A percentile compares a stretch with the other conserved stretches of the same genome.
phyloP scores from a whole-genome alignment of 2,113 vertebrate species.

The Melanostigma gelatinosum region DNA sequence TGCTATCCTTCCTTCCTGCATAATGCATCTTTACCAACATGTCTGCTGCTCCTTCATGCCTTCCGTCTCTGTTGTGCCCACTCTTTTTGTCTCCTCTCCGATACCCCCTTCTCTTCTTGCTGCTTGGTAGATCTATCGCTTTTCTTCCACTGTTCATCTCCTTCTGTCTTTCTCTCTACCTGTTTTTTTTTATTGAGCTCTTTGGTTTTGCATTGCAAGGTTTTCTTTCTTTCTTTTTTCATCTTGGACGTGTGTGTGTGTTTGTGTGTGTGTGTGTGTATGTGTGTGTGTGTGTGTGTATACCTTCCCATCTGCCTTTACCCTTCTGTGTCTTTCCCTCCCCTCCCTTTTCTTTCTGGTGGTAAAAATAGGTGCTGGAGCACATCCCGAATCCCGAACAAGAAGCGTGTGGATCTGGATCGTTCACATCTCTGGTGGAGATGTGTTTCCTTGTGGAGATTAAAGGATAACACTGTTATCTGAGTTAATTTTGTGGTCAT shows the following conservation, averaged over 20 bases:
- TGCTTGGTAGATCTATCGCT: constrained; percentile 26
- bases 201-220: constrained; percentile 13
- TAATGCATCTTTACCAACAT: constrained; percentile 44
- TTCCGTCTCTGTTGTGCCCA: constrained; percentile 5
- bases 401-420: neutral
- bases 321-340: constrained; percentile 7
- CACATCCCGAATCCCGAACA: constrained; percentile 16
- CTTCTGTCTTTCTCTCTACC: constrained; percentile 15
- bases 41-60: constrained; percentile 20
- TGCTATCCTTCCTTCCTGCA: constrained; percentile 55
- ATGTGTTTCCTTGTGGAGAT: constrained; percentile 10
- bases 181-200: constrained; percentile 39
- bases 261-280: neutral
- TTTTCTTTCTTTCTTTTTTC: constrained; percentile 1
- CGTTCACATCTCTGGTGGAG: neutral
- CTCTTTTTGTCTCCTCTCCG: constrained; percentile 18
- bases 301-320: neutral
- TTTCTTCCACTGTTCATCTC: constrained; percentile 7
- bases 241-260: neutral
- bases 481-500: constrained; percentile 1
- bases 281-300: neutral
- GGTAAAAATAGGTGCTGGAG: constrained; percentile 31
- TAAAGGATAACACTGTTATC: neutral
- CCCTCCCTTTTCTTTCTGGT: neutral
- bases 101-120: constrained; percentile 32